These are phyloP conservation scores for Cepaea hortensis DNA, from an alignment of 2,888 invertebrate genomes.

Conservation along the genomic window DNA sequence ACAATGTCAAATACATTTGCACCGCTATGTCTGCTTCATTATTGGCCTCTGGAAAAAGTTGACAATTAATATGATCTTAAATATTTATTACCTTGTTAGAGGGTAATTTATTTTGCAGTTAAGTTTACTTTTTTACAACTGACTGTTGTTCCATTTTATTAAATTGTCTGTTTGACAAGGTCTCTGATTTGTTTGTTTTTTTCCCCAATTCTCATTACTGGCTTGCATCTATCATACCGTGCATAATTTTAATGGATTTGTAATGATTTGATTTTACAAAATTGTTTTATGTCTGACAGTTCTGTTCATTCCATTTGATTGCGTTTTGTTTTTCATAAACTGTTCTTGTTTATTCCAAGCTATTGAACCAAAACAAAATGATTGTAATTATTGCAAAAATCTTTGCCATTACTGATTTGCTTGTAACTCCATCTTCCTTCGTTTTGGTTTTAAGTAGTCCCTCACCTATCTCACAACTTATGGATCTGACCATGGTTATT, in stretches of 20 bases:
- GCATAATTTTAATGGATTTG: too few species aligned
- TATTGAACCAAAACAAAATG: too few species aligned
- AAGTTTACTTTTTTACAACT: not conserved
- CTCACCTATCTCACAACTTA: too few species aligned
- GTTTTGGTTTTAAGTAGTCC: too few species aligned
- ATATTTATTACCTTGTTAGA: not conserved
- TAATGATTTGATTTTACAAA: too few species aligned
- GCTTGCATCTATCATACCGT: too few species aligned
- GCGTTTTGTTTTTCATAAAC: not conserved
- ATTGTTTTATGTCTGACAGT: not conserved
- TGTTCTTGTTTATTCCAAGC: not conserved
- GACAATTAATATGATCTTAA: not conserved
- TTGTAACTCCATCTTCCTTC: too few species aligned
- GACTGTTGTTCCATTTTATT: slow-evolving; percentile 8
- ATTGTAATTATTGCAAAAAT: too few species aligned
- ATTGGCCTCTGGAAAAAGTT: not conserved
- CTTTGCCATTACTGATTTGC: too few species aligned
- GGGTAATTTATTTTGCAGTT: not conserved
- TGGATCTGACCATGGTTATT: too few species aligned
- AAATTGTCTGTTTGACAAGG: slow-evolving; percentile 4
- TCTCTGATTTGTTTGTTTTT: not conserved
- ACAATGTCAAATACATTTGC: too few species aligned
- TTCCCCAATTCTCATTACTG: too few species aligned
- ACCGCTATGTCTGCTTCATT: not conserved
- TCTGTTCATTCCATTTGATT: slow-evolving; percentile 15